phyloP scores from a whole-genome alignment of 2,113 vertebrate species.

The Cebus imitator region DNA sequence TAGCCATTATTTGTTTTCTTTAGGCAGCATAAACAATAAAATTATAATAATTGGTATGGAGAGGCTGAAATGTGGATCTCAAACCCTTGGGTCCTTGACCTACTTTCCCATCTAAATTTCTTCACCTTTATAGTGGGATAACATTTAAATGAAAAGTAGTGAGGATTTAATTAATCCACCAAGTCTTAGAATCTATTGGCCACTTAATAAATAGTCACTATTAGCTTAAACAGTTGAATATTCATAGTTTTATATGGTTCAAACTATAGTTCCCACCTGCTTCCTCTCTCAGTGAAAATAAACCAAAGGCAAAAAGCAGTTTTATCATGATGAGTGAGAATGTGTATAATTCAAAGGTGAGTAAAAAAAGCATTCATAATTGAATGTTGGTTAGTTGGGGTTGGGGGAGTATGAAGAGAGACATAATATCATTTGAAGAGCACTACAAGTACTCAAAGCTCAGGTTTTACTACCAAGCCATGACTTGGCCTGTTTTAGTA shows the following conservation, averaged over 20 bases:
- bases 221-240: not conserved
- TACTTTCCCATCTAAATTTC: not conserved
- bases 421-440: not conserved
- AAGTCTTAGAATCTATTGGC: not conserved
- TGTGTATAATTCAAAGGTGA: slow-evolving; percentile 20
- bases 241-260: not conserved
- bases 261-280: not conserved
- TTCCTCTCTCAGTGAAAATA: not conserved
- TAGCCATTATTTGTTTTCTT: not conserved
- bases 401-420: not conserved
- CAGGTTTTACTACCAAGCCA: not conserved
- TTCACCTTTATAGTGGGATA: not conserved
- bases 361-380: not conserved
- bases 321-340: not conserved
- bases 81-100: not conserved
- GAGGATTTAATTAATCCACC: not conserved
- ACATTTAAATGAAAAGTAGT: not conserved
- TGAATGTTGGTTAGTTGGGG: not conserved
- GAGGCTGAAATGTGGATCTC: not conserved
- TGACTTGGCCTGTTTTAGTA: not conserved
- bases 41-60: not conserved
- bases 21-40: not conserved
- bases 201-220: not conserved
- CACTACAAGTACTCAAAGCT: not conserved
- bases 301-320: not conserved